Percentiles rank a stretch among this genome's conserved stretches.
Evolutionary conservation across 2,113 vertebrate genomes (phyloP).

Genomic region (Scortum barcoo): DNA sequence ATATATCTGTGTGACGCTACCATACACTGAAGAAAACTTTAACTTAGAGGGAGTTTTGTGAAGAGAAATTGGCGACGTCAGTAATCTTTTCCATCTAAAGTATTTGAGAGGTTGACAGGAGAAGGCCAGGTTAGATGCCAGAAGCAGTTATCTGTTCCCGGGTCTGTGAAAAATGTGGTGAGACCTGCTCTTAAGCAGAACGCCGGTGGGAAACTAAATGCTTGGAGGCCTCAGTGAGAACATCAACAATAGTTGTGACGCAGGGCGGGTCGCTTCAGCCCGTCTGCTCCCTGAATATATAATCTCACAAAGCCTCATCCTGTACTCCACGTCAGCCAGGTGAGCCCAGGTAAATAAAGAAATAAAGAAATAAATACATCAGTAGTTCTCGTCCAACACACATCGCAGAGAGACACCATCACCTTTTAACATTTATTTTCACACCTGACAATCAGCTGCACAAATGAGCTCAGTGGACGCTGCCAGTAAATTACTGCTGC

Average conservation of each 20-base stretch:
- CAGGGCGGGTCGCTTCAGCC: not conserved
- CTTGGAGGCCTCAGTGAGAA: not conserved
- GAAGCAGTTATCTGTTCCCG: constrained; percentile 9
- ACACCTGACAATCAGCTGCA: not conserved
- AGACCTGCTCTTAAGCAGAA: constrained; percentile 16
- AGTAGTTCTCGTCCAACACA: not conserved
- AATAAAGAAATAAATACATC: no score
- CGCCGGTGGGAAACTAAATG: not conserved
- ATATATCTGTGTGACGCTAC: no score
- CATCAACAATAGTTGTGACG: not conserved
- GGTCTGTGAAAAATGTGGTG: constrained; percentile 35
- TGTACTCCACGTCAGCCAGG: not conserved
- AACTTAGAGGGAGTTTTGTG: not conserved
- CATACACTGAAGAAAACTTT: no score
- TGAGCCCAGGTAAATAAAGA: no score
- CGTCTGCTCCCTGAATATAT: not conserved
- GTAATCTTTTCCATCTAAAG: constrained; percentile 36
- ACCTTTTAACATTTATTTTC: not conserved
- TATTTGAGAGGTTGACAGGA: not conserved
- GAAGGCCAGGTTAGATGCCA: not conserved
- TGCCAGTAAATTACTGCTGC: not conserved
- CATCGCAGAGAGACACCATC: not conserved
- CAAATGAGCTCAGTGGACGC: not conserved
- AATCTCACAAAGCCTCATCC: not conserved
- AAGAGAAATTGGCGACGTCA: not conserved